These are phyloP conservation scores for Chesias legatella DNA, from an alignment of 2,888 invertebrate genomes.

Conservation along the genomic window DNA sequence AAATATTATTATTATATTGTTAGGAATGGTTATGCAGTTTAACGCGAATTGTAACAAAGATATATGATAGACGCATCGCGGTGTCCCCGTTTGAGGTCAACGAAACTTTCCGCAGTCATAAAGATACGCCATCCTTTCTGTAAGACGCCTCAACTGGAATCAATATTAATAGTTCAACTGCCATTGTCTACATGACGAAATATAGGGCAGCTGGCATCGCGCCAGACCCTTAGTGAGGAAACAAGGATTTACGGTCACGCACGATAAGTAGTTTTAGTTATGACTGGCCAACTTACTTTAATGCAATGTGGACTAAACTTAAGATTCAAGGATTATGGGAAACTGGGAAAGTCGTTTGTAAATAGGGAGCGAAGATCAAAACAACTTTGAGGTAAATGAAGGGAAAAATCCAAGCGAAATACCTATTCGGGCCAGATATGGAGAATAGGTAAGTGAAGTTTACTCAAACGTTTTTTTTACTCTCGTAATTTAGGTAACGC, in stretches of 20 bases:
- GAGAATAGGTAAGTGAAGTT: background rate
- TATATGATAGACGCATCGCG: background rate
- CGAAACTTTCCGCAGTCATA: slow-evolving; percentile 11
- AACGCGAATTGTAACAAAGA: background rate
- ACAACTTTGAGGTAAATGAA: slow-evolving; percentile 19
- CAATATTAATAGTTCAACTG: slow-evolving; percentile 23
- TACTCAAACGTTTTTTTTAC: too few relatives aligned
- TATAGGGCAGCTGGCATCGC: slow-evolving; percentile 18
- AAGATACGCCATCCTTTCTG: slow-evolving; percentile 9
- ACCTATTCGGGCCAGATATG: background rate
- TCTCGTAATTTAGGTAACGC: too few relatives aligned
- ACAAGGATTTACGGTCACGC: slow-evolving; percentile 26
- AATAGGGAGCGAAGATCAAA: slow-evolving; percentile 12
- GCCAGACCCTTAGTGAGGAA: slow-evolving; percentile 21
- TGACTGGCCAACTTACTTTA: slow-evolving; percentile 13
- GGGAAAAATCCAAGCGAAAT: slow-evolving; percentile 14
- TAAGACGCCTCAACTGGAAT: slow-evolving; percentile 16
- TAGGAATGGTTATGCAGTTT: too few relatives aligned
- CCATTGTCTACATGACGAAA: slow-evolving; percentile 21
- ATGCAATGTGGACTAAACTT: slow-evolving; percentile 16
- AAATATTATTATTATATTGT: too few relatives aligned
- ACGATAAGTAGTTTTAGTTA: slow-evolving; percentile 24
- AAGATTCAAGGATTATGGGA: slow-evolving; percentile 17
- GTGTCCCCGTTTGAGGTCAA: slow-evolving; percentile 11
- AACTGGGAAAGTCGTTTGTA: slow-evolving; percentile 14